Percentiles rank a stretch among this genome's conserved stretches.
These are phyloP conservation scores for Blastobasis adustella DNA, from an alignment of 2,888 invertebrate genomes.

Conservation along the genomic window DNA sequence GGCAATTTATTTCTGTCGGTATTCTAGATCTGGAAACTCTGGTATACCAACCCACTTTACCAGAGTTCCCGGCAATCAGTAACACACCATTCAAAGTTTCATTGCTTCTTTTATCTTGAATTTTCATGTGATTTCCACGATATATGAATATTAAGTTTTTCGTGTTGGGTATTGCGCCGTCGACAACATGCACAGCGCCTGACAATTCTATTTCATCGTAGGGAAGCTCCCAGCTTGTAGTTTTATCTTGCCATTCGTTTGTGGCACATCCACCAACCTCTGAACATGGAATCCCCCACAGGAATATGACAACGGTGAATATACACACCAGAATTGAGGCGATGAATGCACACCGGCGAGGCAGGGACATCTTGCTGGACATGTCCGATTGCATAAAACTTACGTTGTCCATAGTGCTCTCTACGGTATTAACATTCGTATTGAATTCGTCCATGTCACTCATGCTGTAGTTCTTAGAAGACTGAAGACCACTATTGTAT, in stretches of 20 bases:
- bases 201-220: conserved; percentile 81
- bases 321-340: conserved; percentile 82
- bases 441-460: conserved; percentile 67
- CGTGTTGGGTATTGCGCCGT: conserved; percentile 76
- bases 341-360: conserved; percentile 80
- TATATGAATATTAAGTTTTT: conserved; percentile 84
- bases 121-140: conserved; percentile 78
- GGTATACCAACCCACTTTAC: conserved; percentile 84
- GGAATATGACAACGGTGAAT: conserved; percentile 81
- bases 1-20: conserved; percentile 83
- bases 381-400: conserved; percentile 64
- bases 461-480: conserved; percentile 59
- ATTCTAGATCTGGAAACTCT: conserved; percentile 79
- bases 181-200: conserved; percentile 81
- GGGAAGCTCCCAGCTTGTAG: conserved; percentile 80
- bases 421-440: conserved; percentile 60
- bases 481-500: conserved; percentile 60
- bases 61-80: conserved; percentile 80
- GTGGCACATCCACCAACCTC: conserved; percentile 80
- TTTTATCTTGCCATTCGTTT: conserved; percentile 70
- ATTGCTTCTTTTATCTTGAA: conserved; percentile 59
- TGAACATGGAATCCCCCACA: conserved; percentile 85
- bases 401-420: conserved; percentile 66
- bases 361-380: conserved; percentile 77
- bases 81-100: conserved; percentile 79